phyloP scores from a whole-genome alignment of 2,797 vertebrate species.

The Xiphorhynchus erythropygius region DNA sequence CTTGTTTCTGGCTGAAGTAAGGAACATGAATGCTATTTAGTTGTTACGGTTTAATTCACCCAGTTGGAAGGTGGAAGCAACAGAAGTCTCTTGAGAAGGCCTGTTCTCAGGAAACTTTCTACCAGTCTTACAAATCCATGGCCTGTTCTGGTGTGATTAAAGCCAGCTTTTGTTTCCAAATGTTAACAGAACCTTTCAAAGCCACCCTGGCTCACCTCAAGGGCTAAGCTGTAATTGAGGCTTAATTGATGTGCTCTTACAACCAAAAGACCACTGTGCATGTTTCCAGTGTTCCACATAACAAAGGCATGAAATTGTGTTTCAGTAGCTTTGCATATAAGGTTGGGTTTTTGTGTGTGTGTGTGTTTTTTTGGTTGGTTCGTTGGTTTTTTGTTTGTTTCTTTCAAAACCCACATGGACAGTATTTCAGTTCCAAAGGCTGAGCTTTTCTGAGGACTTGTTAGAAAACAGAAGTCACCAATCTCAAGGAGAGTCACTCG shows the following conservation, averaged over 20 bases:
- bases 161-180: background rate
- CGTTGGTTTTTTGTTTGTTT: no score
- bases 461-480: background rate
- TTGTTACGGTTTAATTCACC: background rate
- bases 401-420: background rate
- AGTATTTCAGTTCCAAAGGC: background rate
- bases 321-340: background rate
- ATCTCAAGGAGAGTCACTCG: background rate
- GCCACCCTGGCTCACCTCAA: background rate
- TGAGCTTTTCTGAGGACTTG: background rate
- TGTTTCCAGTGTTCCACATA: background rate
- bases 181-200: background rate
- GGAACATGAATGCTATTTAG: background rate
- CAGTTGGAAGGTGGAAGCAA: background rate
- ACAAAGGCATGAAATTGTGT: background rate
- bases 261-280: background rate
- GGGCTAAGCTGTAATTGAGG: background rate
- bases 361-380: no score
- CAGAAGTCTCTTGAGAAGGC: background rate
- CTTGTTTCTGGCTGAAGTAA: slow-evolving; percentile 1
- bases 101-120: background rate
- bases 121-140: background rate
- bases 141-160: background rate
- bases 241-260: background rate
- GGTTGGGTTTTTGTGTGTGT: background rate